A percentile compares a stretch with the other conserved stretches of the same genome.
These are phyloP conservation scores for Myodes glareolus DNA, from an alignment of 2,113 vertebrate genomes.

Conservation along the genomic window DNA sequence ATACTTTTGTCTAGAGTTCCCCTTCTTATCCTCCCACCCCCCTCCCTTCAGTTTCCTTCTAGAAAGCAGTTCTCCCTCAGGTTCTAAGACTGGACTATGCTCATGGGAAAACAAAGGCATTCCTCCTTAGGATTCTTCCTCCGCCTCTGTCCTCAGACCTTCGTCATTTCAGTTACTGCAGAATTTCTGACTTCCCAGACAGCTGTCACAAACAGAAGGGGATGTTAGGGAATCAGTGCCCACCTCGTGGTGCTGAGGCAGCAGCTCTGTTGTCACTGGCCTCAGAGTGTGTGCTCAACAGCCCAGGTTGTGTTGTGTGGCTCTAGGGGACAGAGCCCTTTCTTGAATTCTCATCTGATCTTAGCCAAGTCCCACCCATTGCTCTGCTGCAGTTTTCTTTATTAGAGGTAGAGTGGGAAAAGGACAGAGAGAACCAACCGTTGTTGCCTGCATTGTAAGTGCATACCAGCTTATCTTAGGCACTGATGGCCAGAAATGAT, in stretches of 20 bases:
- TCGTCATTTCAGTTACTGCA: background rate
- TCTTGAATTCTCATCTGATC: slow-evolving; percentile 43
- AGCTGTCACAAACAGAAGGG: background rate
- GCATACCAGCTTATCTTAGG: background rate
- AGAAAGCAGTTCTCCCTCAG: slow-evolving; percentile 24
- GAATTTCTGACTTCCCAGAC: background rate
- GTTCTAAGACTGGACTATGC: background rate
- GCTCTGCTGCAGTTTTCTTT: slow-evolving; percentile 51
- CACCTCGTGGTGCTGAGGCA: slow-evolving; percentile 10
- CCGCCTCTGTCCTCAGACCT: background rate
- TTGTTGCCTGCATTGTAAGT: slow-evolving; percentile 1
- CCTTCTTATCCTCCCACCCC: background rate
- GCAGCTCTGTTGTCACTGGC: background rate
- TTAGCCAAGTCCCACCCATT: slow-evolving; percentile 68
- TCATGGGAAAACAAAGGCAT: background rate
- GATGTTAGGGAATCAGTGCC: background rate
- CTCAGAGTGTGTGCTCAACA: background rate
- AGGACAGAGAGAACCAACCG: background rate
- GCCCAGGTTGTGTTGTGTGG: background rate
- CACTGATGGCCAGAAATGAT: background rate
- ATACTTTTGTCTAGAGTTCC: background rate
- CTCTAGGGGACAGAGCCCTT: background rate
- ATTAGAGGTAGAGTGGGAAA: background rate
- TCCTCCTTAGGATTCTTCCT: background rate
- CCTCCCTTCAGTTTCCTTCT: background rate